phyloP scores from a whole-genome alignment of 2,888 invertebrate species.

The Amblyjoppa fuscipennis region DNA sequence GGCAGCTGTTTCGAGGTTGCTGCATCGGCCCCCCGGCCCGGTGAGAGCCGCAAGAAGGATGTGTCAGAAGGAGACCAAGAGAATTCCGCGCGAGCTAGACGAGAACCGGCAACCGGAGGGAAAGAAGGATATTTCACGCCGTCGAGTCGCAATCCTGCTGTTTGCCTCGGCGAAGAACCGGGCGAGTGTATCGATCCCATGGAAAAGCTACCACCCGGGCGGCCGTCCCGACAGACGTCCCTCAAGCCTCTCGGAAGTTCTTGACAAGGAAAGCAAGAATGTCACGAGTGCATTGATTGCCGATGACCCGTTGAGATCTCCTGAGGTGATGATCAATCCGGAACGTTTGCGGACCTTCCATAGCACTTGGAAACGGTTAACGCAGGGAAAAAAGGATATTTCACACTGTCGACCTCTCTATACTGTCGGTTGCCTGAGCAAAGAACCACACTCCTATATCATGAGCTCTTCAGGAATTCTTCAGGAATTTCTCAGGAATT shows the following conservation, averaged over 20 bases:
- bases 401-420: no score
- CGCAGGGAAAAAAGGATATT: no score
- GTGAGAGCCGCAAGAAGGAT: constrained; percentile 50
- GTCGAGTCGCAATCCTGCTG: constrained; percentile 72
- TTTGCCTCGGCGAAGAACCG: constrained; percentile 72
- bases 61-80: background rate
- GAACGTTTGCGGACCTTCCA: no score
- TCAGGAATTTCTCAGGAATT: no score
- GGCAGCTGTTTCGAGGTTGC: constrained; percentile 60
- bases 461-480: background rate
- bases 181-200: constrained; percentile 9
- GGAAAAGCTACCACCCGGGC: background rate
- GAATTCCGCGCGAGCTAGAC: constrained; percentile 12
- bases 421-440: no score
- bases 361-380: no score
- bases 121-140: constrained; percentile 70
- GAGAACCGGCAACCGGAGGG: constrained; percentile 20
- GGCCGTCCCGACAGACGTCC: background rate
- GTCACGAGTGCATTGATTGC: no score
- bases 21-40: constrained; percentile 37
- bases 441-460: background rate
- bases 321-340: no score
- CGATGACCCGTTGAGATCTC: no score
- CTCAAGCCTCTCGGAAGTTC: background rate
- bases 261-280: background rate